phyloP scores from a whole-genome alignment of 2,888 invertebrate genomes.

The Catocala nupta region DNA sequence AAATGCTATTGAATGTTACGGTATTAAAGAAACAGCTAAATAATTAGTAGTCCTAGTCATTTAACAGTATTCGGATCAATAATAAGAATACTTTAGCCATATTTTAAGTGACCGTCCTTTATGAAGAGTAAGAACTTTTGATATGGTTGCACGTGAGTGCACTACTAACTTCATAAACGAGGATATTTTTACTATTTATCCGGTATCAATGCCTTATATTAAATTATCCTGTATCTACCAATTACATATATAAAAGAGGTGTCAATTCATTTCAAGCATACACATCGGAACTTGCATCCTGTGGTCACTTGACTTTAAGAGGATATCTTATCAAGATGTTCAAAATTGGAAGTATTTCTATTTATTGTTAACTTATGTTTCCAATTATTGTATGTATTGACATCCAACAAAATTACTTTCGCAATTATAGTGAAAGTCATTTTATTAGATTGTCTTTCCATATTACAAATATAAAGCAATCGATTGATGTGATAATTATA shows the following conservation, averaged over 20 bases:
- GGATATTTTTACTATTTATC: constrained; percentile 14
- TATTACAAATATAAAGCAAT: too few relatives aligned
- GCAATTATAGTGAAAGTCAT: too few relatives aligned
- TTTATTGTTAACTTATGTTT: neutral
- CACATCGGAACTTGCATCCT: constrained; percentile 8
- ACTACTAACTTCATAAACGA: constrained; percentile 10
- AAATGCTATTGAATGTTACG: too few relatives aligned
- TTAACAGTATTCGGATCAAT: too few relatives aligned
- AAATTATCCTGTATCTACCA: constrained; percentile 16
- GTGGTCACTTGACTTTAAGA: neutral
- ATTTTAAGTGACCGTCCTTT: too few relatives aligned
- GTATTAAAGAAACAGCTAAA: too few relatives aligned
- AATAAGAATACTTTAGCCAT: too few relatives aligned
- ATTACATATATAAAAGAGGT: constrained; percentile 21
- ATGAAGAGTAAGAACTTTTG: neutral
- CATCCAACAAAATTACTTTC: too few relatives aligned
- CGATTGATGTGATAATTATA: too few relatives aligned
- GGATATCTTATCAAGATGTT: constrained; percentile 12
- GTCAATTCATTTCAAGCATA: constrained; percentile 6
- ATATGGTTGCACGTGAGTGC: constrained; percentile 13
- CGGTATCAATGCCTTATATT: neutral
- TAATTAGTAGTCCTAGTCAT: too few relatives aligned
- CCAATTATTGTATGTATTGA: too few relatives aligned
- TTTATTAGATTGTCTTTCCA: too few relatives aligned
- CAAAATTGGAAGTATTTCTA: constrained; percentile 18